Percentiles rank a stretch among this genome's conserved stretches.
Conservation (phyloP, 2,113 vertebrate genomes). For the Tachycineta bicolor region DNA sequence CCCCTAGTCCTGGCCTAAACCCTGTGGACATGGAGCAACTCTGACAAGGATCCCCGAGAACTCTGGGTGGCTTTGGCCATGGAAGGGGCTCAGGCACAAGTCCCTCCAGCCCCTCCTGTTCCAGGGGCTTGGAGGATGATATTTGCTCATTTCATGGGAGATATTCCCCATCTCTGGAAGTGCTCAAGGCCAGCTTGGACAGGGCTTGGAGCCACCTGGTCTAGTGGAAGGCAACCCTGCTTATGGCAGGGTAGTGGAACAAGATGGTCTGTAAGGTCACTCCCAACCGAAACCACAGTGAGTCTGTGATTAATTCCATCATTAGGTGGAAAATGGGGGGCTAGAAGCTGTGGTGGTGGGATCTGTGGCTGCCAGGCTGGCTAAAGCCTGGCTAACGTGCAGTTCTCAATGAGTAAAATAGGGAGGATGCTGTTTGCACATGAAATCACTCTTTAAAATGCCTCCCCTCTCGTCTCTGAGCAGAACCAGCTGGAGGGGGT, state of each 20-base stretch:
- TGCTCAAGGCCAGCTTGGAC: background rate
- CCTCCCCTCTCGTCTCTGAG: background rate
- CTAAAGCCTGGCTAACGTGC: fast-evolving
- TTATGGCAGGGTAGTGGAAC: background rate
- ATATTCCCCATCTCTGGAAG: background rate
- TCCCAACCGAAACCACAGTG: background rate
- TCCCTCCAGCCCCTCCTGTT: background rate
- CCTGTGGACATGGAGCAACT: fast-evolving
- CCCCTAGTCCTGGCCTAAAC: background rate
- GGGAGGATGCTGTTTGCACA: background rate
- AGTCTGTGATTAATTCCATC: background rate
- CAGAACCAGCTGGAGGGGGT: background rate
- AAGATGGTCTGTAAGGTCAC: background rate
- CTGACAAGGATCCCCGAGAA: background rate
- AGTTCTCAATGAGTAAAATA: background rate
- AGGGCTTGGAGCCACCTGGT: background rate
- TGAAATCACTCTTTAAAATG: background rate
- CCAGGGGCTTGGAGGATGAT: fast-evolving
- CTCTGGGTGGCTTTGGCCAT: background rate
- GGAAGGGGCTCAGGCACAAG: fast-evolving
- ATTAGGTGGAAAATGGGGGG: background rate
- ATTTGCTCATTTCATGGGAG: background rate
- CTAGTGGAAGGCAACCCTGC: background rate
- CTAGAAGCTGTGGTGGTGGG: background rate
- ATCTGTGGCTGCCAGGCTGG: background rate